phyloP scores from a whole-genome alignment of 2,888 invertebrate species.

The Eumacrocentrus americanus region DNA sequence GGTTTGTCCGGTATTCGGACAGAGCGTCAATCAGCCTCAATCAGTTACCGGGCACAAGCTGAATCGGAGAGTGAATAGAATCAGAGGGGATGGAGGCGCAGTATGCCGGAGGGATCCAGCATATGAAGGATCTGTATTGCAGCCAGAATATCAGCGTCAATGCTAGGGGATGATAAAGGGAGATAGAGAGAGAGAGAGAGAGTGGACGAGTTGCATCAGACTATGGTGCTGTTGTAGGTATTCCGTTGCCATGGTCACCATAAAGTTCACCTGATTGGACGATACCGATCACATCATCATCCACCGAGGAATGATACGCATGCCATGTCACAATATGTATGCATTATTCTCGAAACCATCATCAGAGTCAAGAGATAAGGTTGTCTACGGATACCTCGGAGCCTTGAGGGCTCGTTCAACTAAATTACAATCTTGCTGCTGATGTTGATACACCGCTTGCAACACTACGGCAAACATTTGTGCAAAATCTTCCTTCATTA shows the following conservation, averaged over 20 bases:
- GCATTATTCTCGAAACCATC: too few species aligned
- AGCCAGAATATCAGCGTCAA: constrained; percentile 23
- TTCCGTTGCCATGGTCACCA: constrained; percentile 33
- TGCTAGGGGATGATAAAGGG: constrained; percentile 9
- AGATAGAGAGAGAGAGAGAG: constrained; percentile 26
- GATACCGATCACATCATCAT: background rate
- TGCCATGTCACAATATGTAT: too few species aligned
- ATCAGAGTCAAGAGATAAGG: too few species aligned
- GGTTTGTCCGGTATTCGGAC: constrained; percentile 55
- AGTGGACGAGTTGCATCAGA: constrained; percentile 27
- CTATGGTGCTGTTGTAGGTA: constrained; percentile 28
- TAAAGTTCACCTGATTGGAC: constrained; percentile 24
- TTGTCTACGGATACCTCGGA: too few species aligned
- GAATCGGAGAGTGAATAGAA: constrained; percentile 47
- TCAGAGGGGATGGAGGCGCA: constrained; percentile 11
- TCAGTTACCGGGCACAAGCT: constrained; percentile 55
- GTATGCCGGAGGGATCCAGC: constrained; percentile 16
- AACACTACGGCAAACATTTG: too few species aligned
- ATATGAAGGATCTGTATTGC: constrained; percentile 2
- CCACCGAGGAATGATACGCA: background rate
- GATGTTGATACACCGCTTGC: too few species aligned
- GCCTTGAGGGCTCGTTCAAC: too few species aligned
- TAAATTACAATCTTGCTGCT: too few species aligned
- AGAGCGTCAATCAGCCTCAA: constrained; percentile 59
- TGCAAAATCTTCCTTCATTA: too few species aligned